Evolutionary conservation across 2,888 invertebrate species (phyloP).

Genomic region (Dasysyrphus tricinctus): DNA sequence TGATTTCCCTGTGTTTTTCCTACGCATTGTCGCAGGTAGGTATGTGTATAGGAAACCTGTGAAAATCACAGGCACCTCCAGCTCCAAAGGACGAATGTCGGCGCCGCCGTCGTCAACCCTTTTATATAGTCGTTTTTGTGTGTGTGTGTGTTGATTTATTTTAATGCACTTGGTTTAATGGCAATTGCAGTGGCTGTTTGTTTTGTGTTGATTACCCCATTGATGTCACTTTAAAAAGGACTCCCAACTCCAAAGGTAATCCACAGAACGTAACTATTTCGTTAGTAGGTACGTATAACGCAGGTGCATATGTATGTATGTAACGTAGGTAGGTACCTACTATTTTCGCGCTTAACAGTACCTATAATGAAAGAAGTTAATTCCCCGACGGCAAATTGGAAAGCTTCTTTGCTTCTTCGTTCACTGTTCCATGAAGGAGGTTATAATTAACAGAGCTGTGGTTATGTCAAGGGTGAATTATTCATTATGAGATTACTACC

Average conservation of each 20-base stretch:
- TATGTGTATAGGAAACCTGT: not conserved
- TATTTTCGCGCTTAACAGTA: not conserved
- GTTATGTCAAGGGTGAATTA: constrained; percentile 34
- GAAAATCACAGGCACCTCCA: constrained; percentile 6
- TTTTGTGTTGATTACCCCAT: constrained; percentile 58
- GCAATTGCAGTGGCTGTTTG: constrained; percentile 60
- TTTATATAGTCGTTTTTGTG: constrained; percentile 37
- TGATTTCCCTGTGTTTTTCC: constrained; percentile 9
- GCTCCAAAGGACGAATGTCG: constrained; percentile 3
- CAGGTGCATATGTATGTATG: not conserved
- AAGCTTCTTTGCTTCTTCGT: constrained; percentile 28
- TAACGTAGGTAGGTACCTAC: too few relatives aligned
- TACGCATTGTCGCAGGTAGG: constrained; percentile 27
- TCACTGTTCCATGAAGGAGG: constrained; percentile 2
- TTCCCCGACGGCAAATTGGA: constrained; percentile 35
- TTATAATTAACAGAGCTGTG: constrained; percentile 12
- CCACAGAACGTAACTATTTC: constrained; percentile 3
- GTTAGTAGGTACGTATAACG: not conserved
- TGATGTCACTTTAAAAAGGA: constrained; percentile 46
- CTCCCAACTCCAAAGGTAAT: constrained; percentile 21
- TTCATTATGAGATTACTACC: constrained; percentile 17
- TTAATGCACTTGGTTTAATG: constrained; percentile 61
- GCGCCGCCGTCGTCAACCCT: not conserved
- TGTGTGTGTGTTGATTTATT: constrained; percentile 55
- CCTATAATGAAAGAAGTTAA: constrained; percentile 39